These are phyloP conservation scores for Salvator merianae DNA, from an alignment of 2,113 vertebrate genomes.

Conservation along the genomic window DNA sequence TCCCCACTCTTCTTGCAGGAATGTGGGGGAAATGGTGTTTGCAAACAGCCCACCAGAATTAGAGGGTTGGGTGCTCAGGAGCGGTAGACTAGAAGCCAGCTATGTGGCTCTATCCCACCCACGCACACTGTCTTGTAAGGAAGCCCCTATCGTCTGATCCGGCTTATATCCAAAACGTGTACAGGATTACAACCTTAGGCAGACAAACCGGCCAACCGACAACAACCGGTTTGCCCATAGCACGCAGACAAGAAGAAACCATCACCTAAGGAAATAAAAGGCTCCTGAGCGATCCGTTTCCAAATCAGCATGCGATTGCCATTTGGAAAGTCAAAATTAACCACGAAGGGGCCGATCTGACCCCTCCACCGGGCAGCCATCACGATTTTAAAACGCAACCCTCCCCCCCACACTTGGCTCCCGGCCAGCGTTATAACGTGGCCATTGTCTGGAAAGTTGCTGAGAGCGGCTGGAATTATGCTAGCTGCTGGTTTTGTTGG, in stretches of 20 bases:
- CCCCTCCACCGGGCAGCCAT: conserved; percentile 18
- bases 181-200: conserved; percentile 37
- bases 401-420: conserved; percentile 46
- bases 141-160: background rate
- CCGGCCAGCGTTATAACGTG: conserved; percentile 61
- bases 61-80: background rate
- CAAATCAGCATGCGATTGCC: conserved; percentile 62
- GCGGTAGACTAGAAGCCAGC: background rate
- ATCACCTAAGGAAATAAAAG: background rate
- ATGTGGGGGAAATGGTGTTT: conserved; percentile 58
- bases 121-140: background rate
- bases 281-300: conserved; percentile 35
- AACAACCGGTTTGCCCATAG: conserved; percentile 43
- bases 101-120: too few species aligned
- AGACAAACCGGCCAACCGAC: conserved; percentile 59
- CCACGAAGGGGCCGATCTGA: conserved; percentile 24
- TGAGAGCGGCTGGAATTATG: conserved; percentile 6
- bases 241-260: background rate
- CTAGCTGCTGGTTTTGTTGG: background rate
- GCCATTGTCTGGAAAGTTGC: conserved; percentile 66
- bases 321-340: conserved; percentile 36
- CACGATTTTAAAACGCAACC: conserved; percentile 40
- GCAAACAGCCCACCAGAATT: conserved; percentile 57
- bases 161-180: background rate
- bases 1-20: conserved; percentile 37